A percentile compares a stretch with the other conserved stretches of the same genome.
Conservation (phyloP, 2,113 vertebrate species). For the Phylloscopus whistleri region DNA sequence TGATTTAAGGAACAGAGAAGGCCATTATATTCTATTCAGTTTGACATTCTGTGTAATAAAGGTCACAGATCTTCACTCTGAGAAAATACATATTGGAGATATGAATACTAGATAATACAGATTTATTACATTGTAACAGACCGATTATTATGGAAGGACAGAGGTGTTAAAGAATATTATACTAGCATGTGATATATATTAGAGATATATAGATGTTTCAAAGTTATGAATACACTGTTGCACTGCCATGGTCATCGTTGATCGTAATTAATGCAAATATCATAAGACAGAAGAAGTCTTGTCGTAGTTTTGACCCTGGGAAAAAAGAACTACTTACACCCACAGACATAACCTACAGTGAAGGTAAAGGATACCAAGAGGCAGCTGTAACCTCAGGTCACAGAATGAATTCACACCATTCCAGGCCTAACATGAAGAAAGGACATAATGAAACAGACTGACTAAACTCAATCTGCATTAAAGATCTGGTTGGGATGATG, state of each 20-base stretch:
- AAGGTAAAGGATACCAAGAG: background rate
- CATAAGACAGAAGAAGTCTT: background rate
- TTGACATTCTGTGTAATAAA: background rate
- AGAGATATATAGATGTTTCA: background rate
- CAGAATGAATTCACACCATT: background rate
- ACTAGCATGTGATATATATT: background rate
- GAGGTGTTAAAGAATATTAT: background rate
- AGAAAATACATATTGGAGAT: background rate
- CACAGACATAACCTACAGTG: background rate
- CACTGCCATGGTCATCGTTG: background rate
- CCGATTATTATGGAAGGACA: background rate
- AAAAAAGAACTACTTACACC: background rate
- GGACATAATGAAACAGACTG: background rate
- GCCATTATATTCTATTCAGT: background rate
- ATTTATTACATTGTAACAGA: background rate
- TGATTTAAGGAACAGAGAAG: background rate
- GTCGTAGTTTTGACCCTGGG: background rate
- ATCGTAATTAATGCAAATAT: conserved; percentile 4
- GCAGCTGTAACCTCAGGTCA: background rate
- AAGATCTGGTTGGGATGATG: background rate
- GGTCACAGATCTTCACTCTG: background rate
- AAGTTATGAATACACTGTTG: background rate
- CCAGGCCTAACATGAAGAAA: background rate
- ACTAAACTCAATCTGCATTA: background rate
- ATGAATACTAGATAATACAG: background rate